Conservation (phyloP, 2,797 vertebrate genomes). For the Natrix natrix region DNA sequence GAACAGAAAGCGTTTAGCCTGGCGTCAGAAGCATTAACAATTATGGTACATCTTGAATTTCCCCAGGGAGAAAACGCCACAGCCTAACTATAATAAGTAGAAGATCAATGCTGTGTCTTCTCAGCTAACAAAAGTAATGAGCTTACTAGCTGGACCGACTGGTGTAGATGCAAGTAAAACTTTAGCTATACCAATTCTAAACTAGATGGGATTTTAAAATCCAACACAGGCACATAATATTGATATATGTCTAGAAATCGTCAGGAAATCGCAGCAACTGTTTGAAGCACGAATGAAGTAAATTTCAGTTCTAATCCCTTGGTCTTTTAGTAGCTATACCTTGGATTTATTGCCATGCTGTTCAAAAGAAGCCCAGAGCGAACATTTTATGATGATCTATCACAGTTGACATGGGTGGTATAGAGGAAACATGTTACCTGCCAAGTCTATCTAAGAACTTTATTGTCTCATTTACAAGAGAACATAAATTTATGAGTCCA, state of each 20-base stretch:
- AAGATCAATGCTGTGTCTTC: not conserved
- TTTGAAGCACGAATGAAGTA: not conserved
- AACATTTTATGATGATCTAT: not conserved
- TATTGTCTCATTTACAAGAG: not conserved
- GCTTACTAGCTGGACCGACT: not conserved
- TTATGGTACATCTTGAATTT: not conserved
- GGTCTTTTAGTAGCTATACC: not conserved
- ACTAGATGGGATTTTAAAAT: not conserved
- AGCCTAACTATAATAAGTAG: not conserved
- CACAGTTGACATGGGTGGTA: not conserved
- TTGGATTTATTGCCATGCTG: not conserved
- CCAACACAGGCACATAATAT: not conserved
- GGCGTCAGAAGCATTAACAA: not conserved
- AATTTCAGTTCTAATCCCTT: not conserved
- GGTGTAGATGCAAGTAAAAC: not conserved
- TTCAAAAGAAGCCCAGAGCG: not conserved
- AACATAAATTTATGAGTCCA: not conserved
- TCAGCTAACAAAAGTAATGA: not conserved
- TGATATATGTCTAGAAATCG: not conserved
- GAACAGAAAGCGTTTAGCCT: not conserved
- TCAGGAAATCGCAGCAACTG: not conserved
- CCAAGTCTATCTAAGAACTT: not conserved
- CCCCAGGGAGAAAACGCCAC: not conserved
- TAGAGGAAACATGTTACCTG: not conserved
- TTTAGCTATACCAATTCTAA: not conserved